These are phyloP conservation scores for Pseudomugil gertrudae DNA, from an alignment of 2,797 vertebrate genomes.

Conservation along the genomic window DNA sequence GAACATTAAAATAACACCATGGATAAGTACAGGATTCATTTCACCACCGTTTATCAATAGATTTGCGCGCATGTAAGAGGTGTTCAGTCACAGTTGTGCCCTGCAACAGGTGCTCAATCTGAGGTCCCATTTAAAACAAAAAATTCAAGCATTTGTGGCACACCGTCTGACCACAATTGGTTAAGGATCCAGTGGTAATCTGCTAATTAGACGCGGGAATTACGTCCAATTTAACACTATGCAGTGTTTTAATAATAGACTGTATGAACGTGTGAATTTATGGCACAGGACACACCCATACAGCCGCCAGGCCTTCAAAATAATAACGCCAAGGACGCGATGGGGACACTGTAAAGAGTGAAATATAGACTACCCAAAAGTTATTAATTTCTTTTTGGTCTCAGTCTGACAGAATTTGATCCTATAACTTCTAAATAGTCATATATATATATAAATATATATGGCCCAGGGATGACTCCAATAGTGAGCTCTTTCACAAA, in stretches of 20 bases:
- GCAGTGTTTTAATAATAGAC: not conserved
- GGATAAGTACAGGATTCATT: too few species aligned
- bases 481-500: not conserved
- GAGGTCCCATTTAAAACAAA: constrained; percentile 20
- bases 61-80: not conserved
- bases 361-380: not conserved
- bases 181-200: not conserved
- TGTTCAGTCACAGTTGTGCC: not conserved
- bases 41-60: too few species aligned
- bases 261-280: constrained; percentile 9
- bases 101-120: constrained; percentile 7
- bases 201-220: not conserved
- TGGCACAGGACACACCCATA: constrained; percentile 50
- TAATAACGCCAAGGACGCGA: not conserved
- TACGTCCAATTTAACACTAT: too few species aligned
- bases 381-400: not conserved
- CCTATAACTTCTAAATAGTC: not conserved
- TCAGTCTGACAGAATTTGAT: not conserved
- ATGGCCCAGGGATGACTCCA: not conserved
- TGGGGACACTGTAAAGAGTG: not conserved
- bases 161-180: not conserved
- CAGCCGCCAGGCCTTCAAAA: constrained; percentile 7
- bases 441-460: too few species aligned
- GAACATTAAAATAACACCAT: not conserved
- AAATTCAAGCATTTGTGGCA: not conserved